phyloP scores from a whole-genome alignment of 2,797 vertebrate species.

The Knipowitschia caucasica region DNA sequence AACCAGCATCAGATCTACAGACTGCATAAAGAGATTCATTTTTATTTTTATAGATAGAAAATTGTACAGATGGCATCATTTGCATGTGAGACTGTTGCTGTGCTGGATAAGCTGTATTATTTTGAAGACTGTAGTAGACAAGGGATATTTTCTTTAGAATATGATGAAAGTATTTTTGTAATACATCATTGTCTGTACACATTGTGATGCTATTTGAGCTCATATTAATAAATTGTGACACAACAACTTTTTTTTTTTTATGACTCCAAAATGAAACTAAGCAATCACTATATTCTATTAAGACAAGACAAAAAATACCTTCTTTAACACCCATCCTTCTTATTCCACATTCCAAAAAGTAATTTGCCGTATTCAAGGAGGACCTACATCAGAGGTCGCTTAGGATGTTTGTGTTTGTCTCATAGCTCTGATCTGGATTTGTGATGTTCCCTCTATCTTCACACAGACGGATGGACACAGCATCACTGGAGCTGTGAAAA shows the following conservation, averaged over 20 bases:
- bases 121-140: too few species aligned
- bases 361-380: constrained; percentile 15
- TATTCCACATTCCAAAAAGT: constrained; percentile 13
- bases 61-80: constrained; percentile 30
- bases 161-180: constrained; percentile 39
- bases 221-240: constrained; percentile 54
- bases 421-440: constrained; percentile 48
- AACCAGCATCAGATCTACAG: constrained; percentile 22
- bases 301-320: too few species aligned
- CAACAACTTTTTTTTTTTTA: neutral
- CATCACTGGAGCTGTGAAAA: constrained; percentile 29
- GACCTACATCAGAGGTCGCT: constrained; percentile 29
- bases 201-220: constrained; percentile 48
- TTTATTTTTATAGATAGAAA: constrained; percentile 11
- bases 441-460: constrained; percentile 57
- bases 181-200: constrained; percentile 47
- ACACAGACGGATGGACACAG: constrained; percentile 31
- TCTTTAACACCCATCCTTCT: too few species aligned
- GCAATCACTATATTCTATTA: too few species aligned
- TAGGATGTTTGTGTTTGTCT: constrained; percentile 26
- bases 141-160: constrained; percentile 34
- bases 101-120: constrained; percentile 30
- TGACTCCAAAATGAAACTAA: constrained; percentile 15
- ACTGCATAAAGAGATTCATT: constrained; percentile 9
- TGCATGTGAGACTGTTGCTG: constrained; percentile 39